A percentile compares a stretch with the other conserved stretches of the same genome.
Evolutionary conservation across 2,113 vertebrate genomes (phyloP).

Genomic region (Muscicapa adusta): DNA sequence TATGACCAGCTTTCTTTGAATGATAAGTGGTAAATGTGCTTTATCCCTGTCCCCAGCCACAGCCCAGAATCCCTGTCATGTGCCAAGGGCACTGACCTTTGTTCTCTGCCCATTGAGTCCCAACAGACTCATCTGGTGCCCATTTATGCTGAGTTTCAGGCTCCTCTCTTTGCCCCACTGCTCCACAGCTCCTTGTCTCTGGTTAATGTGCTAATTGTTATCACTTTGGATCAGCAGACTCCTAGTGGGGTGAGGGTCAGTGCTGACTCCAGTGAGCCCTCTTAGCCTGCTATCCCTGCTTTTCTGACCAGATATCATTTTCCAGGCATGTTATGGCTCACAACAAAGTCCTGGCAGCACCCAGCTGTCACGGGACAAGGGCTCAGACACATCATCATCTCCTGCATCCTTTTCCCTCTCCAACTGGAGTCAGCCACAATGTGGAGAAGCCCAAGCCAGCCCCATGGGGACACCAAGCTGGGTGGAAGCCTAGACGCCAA

Average conservation of each 20-base stretch:
- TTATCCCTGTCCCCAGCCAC: neutral
- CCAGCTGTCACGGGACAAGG: neutral
- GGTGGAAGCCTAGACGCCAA: neutral
- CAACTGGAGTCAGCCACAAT: neutral
- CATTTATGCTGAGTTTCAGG: neutral
- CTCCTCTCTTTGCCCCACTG: neutral
- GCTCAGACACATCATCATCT: constrained; percentile 13
- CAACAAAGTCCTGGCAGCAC: neutral
- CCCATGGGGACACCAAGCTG: constrained; percentile 14
- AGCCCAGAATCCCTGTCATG: neutral
- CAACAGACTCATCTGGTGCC: neutral
- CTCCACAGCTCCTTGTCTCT: neutral
- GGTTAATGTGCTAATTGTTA: neutral
- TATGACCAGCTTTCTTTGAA: neutral
- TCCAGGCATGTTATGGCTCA: neutral
- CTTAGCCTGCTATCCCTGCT: neutral
- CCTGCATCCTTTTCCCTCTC: neutral
- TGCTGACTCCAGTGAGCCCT: neutral
- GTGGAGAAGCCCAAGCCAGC: neutral
- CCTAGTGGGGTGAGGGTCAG: rapidly evolving
- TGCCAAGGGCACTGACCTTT: neutral
- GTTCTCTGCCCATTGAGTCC: neutral
- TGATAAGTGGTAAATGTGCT: neutral
- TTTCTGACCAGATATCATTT: neutral
- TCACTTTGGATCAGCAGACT: neutral